Percentiles rank a stretch among this genome's conserved stretches.
These are phyloP conservation scores for Aegotheles bennettii DNA, from an alignment of 2,113 vertebrate genomes.

Conservation along the genomic window DNA sequence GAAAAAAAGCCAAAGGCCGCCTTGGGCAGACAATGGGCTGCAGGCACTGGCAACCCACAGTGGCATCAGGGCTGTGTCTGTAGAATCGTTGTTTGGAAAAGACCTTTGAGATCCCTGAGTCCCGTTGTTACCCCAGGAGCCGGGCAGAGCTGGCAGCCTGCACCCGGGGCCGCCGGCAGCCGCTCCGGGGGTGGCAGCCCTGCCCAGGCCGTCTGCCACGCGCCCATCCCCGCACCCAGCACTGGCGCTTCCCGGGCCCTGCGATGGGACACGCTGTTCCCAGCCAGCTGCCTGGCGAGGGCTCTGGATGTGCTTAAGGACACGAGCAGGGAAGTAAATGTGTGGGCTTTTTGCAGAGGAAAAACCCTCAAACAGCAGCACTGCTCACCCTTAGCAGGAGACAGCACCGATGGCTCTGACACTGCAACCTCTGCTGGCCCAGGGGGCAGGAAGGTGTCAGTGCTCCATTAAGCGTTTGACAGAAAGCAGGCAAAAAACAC, in stretches of 20 bases:
- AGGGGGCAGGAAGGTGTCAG: background rate
- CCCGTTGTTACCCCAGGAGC: too few relatives aligned
- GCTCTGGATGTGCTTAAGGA: background rate
- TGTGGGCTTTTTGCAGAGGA: rapidly evolving
- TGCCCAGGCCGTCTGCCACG: background rate
- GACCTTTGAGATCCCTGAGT: too few relatives aligned
- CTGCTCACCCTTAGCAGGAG: rapidly evolving
- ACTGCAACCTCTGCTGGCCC: rapidly evolving
- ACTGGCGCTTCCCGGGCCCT: background rate
- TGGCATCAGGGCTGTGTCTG: rapidly evolving
- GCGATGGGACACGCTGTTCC: background rate
- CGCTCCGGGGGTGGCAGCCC: background rate
- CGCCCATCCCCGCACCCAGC: background rate
- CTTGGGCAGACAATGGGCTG: rapidly evolving
- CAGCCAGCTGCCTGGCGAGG: background rate
- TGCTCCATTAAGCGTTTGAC: too few relatives aligned
- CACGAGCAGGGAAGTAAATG: rapidly evolving
- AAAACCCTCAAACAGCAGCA: background rate
- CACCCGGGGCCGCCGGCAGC: background rate
- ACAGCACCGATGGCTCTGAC: rapidly evolving
- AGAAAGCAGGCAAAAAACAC: rapidly evolving
- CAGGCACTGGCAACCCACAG: rapidly evolving
- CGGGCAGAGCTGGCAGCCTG: background rate
- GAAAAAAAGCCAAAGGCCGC: background rate
- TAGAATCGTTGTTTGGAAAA: too few relatives aligned